Percentiles rank a stretch among this genome's conserved stretches.
phyloP scores from a whole-genome alignment of 2,888 invertebrate species.

The Apamea crenata region DNA sequence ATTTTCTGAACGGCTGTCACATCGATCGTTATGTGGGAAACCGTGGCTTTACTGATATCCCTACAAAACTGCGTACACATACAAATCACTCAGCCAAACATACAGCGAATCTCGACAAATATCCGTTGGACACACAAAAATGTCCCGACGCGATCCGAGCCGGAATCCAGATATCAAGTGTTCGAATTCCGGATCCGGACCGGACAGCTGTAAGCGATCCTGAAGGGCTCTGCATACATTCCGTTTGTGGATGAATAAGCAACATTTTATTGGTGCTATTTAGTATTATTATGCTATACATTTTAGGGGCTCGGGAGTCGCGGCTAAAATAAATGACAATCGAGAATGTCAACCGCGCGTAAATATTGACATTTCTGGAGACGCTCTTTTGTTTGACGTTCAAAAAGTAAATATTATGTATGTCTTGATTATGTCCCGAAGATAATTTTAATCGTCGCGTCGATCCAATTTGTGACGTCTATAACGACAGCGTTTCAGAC shows the following conservation, averaged over 20 bases:
- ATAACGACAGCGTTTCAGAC: not conserved
- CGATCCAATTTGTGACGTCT: not conserved
- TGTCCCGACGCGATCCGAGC: slow-evolving; percentile 17
- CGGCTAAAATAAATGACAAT: not conserved
- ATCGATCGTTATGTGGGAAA: not conserved
- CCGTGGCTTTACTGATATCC: slow-evolving; percentile 1
- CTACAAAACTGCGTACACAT: slow-evolving; percentile 1
- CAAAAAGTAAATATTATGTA: too few relatives aligned
- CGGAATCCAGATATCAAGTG: slow-evolving; percentile 38
- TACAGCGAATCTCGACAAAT: slow-evolving; percentile 22
- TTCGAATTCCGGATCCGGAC: slow-evolving; percentile 23
- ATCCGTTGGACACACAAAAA: slow-evolving; percentile 52
- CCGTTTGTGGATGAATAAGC: slow-evolving; percentile 25
- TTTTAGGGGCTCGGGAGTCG: not conserved
- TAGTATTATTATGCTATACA: not conserved
- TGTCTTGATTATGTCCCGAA: not conserved
- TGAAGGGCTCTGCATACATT: slow-evolving; percentile 35
- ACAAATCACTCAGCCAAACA: slow-evolving; percentile 41
- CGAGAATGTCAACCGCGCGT: too few relatives aligned
- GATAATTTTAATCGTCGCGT: too few relatives aligned
- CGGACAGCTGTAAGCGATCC: slow-evolving; percentile 18
- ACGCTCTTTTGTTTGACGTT: not conserved
- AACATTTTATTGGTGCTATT: slow-evolving; percentile 23
- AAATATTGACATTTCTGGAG: not conserved
- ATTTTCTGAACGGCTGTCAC: not conserved